phyloP scores from a whole-genome alignment of 2,797 vertebrate genomes.

The Sciaenops ocellatus region DNA sequence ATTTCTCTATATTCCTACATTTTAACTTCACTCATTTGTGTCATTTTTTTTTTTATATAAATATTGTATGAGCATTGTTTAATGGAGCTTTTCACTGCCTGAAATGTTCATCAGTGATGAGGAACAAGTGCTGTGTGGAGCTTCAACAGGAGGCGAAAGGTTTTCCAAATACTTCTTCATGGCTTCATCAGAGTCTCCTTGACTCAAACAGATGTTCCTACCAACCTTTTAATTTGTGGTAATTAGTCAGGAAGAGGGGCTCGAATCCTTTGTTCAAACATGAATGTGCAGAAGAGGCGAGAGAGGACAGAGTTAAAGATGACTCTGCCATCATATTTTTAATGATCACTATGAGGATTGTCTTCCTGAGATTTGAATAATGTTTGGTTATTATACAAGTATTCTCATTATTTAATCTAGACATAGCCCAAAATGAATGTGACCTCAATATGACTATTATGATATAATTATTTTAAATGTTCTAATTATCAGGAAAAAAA shows the following conservation, averaged over 20 bases:
- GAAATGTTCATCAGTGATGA: no score
- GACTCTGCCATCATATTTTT: background rate
- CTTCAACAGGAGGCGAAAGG: slow-evolving; percentile 8
- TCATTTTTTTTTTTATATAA: no score
- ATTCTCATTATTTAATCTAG: background rate
- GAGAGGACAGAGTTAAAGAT: background rate
- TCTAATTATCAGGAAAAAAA: no score
- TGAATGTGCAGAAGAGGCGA: slow-evolving; percentile 1
- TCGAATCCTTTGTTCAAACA: background rate
- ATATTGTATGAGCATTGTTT: no score
- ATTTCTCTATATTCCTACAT: no score
- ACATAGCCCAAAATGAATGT: background rate
- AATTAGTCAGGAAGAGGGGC: slow-evolving; percentile 46
- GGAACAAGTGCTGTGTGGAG: slow-evolving; percentile 10
- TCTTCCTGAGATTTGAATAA: background rate
- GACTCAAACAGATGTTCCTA: slow-evolving; percentile 51
- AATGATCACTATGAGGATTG: background rate
- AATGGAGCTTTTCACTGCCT: no score
- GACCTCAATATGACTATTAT: background rate
- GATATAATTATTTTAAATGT: background rate
- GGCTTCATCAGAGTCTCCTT: slow-evolving; percentile 44
- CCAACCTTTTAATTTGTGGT: slow-evolving; percentile 58
- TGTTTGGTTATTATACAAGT: no score
- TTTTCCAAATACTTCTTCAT: slow-evolving; percentile 45
- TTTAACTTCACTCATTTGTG: no score